phyloP scores from a whole-genome alignment of 2,113 vertebrate species.

The Trichechus manatus region DNA sequence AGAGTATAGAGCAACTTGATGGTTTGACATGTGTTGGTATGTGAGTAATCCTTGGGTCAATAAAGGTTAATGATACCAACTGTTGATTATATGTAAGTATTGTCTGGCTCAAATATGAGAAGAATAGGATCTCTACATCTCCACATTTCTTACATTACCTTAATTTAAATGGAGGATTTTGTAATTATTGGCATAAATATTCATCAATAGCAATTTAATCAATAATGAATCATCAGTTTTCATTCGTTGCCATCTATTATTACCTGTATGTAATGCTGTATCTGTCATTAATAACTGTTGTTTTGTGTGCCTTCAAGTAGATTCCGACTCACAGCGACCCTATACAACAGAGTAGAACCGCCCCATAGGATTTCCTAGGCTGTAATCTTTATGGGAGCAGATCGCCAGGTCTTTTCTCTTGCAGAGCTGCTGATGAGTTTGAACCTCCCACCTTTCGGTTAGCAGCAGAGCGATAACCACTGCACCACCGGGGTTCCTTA shows the following conservation, averaged over 20 bases:
- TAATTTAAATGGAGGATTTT: neutral
- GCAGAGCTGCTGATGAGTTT: neutral
- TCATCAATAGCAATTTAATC: neutral
- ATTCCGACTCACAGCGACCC: neutral
- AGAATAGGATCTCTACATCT: conserved; percentile 37
- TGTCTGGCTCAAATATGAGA: neutral
- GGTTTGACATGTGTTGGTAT: neutral
- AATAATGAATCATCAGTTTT: conserved; percentile 16
- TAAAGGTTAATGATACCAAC: conserved; percentile 1
- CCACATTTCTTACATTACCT: conserved; percentile 28
- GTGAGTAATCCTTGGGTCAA: neutral
- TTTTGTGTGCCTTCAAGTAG: neutral
- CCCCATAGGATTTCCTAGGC: too few relatives aligned
- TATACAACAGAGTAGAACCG: too few relatives aligned
- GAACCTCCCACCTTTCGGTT: neutral
- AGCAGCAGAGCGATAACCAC: neutral
- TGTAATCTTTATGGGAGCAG: neutral
- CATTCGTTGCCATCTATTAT: neutral
- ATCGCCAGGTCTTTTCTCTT: neutral
- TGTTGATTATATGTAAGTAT: neutral
- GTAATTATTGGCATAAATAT: conserved; percentile 51
- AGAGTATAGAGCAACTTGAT: neutral
- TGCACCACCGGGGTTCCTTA: neutral
- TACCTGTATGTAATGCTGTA: neutral
- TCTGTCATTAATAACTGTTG: neutral